Evolutionary conservation across 2,113 vertebrate genomes (phyloP).

Genomic region (Calidris pugnax): DNA sequence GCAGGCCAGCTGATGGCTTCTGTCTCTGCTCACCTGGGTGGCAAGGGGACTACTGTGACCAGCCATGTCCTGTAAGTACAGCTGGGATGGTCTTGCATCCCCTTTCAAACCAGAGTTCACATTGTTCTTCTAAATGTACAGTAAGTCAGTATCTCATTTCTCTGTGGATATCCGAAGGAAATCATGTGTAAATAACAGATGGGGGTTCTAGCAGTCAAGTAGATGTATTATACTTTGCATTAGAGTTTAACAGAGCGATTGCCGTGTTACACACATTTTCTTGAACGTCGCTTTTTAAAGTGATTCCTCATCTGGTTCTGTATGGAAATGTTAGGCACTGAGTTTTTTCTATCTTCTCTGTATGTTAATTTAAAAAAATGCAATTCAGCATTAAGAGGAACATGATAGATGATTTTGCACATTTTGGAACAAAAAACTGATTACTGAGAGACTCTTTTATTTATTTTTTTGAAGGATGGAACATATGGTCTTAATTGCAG

Average conservation of each 20-base stretch:
- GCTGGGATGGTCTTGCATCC: background rate
- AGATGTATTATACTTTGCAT: background rate
- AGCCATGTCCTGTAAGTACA: conserved; percentile 87
- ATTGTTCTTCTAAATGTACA: background rate
- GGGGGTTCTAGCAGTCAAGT: background rate
- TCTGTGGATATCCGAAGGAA: background rate
- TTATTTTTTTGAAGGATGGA: conserved; percentile 83
- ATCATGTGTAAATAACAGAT: conserved; percentile 1
- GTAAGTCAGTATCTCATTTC: background rate
- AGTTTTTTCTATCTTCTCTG: background rate
- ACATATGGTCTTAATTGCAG: conserved; percentile 92
- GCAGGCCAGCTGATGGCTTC: conserved; percentile 85
- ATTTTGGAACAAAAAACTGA: conserved; percentile 17
- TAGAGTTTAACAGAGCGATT: conserved; percentile 18
- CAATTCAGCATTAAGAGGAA: conserved; percentile 28
- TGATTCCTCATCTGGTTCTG: background rate
- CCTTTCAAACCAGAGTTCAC: background rate
- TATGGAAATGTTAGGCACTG: background rate
- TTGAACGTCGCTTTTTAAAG: conserved; percentile 22
- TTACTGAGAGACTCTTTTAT: conserved; percentile 33
- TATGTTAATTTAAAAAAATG: conserved; percentile 46
- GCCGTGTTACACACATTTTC: conserved; percentile 1
- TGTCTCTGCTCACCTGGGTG: conserved; percentile 91
- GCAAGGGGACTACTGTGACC: conserved; percentile 87
- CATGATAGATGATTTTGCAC: conserved; percentile 29